phyloP scores from a whole-genome alignment of 2,888 invertebrate species.

The Pyrrhosoma nymphula region DNA sequence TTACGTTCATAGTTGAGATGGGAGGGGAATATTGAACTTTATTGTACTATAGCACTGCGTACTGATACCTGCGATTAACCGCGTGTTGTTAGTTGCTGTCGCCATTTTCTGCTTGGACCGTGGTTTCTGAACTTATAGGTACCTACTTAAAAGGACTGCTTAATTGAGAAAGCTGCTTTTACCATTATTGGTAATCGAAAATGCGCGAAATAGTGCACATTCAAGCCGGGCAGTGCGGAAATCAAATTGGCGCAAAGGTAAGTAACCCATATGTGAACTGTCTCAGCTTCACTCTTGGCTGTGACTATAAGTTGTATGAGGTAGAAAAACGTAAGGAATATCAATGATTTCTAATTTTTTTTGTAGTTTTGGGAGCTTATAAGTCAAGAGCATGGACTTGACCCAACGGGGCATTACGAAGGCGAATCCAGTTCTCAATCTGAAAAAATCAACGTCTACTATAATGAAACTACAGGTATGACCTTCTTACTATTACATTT shows the following conservation, averaged over 20 bases:
- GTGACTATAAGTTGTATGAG: too few relatives aligned
- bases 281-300: too few relatives aligned
- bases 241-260: slow-evolving; percentile 96
- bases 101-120: background rate
- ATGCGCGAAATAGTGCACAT: slow-evolving; percentile 97
- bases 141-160: fast-evolving
- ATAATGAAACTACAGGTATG: too few relatives aligned
- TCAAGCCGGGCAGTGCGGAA: slow-evolving; percentile 94
- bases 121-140: background rate
- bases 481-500: too few relatives aligned
- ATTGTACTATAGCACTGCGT: background rate
- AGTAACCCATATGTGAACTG: slow-evolving; percentile 72
- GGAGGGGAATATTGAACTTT: background rate
- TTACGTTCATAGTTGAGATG: background rate
- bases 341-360: too few relatives aligned
- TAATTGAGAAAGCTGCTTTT: background rate
- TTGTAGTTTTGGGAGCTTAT: too few relatives aligned
- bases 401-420: too few relatives aligned
- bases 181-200: slow-evolving; percentile 73
- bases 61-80: background rate
- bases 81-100: background rate
- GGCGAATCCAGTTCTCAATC: too few relatives aligned
- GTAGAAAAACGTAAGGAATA: too few relatives aligned
- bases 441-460: too few relatives aligned
- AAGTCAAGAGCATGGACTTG: too few relatives aligned